Evolutionary conservation across 2,113 vertebrate species (phyloP), one percentile per base, ranked within the genome.

Genomic region (Dinomys branickii): DNA sequence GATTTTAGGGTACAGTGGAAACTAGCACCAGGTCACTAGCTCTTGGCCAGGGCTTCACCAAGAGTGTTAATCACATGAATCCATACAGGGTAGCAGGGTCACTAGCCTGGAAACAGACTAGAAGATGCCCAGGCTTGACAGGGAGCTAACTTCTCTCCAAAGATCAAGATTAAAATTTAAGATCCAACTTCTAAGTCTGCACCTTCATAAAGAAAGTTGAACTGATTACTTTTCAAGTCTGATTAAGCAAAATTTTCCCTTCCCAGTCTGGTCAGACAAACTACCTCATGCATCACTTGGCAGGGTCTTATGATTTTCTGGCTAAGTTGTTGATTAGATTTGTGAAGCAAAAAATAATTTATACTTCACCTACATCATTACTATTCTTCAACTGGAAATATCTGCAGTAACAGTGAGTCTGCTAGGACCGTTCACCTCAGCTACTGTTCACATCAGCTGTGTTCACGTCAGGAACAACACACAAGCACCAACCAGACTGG

Each of bases 261-360:
- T 92, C 50, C 65, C 69, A 54, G 54, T 82, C 9, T 63, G 71
- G 58, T 65, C 30, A 80, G 50, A 88, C 19, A 63, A 94, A 19
- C 16, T 44, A n/a, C 17, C 35, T 78, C 59, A 58, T 8, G 67
- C 0, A 30, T 65, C 59, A 82, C 3, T 56, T 75, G 56, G 26
- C 47, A 28, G 16, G 28, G 33, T 65, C 77, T 84, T 33, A 50
- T 3, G 78, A 75, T 63, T 91, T 91, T 28, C 30, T 35, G 41
- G 26, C 8, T 75, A 41, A 69, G 58, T 30, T 38, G 50, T 28
- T 90, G 75, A 24, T 19, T 94, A 26, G 16, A 91, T 26, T 54
- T 78, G n/a, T n/a, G 63, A 78, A 95, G 61, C 56, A 81, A 90
- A 97, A 88, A 59, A 30, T 20, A 67, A 75, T 63, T 56, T 41